Evolutionary conservation across 2,888 invertebrate species (phyloP), one percentile per base, ranked within the genome.

Genomic region (Achlya flavicornis): DNA sequence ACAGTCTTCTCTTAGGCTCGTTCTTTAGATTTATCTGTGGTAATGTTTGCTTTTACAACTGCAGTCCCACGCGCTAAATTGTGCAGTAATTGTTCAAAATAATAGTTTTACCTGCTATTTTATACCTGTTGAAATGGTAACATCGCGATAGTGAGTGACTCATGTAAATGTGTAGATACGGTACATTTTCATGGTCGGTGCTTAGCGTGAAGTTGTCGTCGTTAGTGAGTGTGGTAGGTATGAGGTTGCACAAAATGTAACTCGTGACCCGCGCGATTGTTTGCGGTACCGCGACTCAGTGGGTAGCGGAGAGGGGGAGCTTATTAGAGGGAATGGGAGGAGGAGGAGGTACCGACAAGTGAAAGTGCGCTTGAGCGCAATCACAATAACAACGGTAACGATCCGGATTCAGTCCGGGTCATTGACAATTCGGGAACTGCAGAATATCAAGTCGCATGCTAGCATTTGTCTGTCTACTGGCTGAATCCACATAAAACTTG

Each of bases 351-450:
- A 63, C 59, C 57, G 60, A 59, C 61, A 62, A 71, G 70, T 71
- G 70, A 68, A 71, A 71, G 70, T 71, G 59, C 66, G 64, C 66
- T 60, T 19, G 46, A 66, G 63, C 64, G 62, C 66, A 61, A 66
- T 57, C 58, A 64, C 64, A 67, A 67, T 67, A 64, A 68, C 68
- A 68, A 70, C 65, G 65, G 66, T 32, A 48, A 48, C 48, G 48
- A 48, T 48, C 48, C 48, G 16, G 7, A n/a, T 14, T 48, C 48
- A 16, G 48, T 8, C 4, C 48, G n/a, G n/a, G n/a, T 16, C 48
- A 48, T 48, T 48, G 48, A 48, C 16, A 16, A 48, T 16, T 48
- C n/a, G 48, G 48, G 48, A 48, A 48, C n/a, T n/a, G n/a, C n/a
- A 48, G 48, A 48, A 48, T 5, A 16, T 48, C 48, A 3, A 11